Evolutionary conservation across 2,888 invertebrate genomes (phyloP).

Genomic region (Polyploca ridens): DNA sequence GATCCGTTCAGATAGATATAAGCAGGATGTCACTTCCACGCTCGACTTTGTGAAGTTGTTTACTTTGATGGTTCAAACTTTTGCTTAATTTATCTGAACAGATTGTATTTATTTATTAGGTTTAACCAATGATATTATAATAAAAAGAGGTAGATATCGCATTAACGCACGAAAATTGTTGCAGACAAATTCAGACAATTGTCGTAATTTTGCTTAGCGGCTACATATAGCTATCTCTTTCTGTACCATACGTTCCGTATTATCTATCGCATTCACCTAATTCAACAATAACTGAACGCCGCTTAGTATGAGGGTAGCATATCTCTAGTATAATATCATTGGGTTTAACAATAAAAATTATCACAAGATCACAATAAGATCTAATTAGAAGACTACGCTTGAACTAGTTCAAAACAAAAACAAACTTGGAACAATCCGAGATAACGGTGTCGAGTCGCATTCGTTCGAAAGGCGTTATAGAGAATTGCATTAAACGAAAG

Average conservation of each 20-base stretch:
- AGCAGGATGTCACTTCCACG: constrained; percentile 82
- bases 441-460: constrained; percentile 33
- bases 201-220: no score
- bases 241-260: no score
- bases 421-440: constrained; percentile 31
- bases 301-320: no score
- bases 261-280: no score
- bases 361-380: constrained; percentile 20
- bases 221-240: no score
- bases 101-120: constrained; percentile 46
- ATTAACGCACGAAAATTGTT: no score
- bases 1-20: constrained; percentile 81
- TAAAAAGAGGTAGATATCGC: no score
- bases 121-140: no score
- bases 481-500: constrained; percentile 56
- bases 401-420: constrained; percentile 3
- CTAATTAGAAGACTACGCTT: neutral
- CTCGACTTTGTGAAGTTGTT: constrained; percentile 79
- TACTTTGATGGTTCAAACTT: constrained; percentile 78
- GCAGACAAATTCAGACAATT: no score
- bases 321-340: no score
- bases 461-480: constrained; percentile 40
- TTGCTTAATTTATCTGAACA: constrained; percentile 67
- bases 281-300: no score
- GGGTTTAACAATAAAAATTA: constrained; percentile 33